Base-by-base conservation (phyloP, 2,888 invertebrate species). In the Aspidapion aeneum region DNA sequence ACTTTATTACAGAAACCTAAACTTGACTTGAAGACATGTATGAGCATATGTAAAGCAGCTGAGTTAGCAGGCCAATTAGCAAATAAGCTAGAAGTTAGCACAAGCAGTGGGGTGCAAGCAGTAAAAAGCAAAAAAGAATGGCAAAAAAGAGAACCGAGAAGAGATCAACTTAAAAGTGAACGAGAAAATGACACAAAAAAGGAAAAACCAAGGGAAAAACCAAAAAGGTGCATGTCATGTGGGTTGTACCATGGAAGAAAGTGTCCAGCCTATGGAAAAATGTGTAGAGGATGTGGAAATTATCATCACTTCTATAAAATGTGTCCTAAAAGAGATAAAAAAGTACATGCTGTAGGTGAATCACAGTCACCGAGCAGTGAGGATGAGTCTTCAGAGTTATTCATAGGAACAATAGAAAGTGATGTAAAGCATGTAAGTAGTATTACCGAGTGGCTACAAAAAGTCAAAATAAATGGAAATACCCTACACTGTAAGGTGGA, bases 231-330 rank as follows among this genome's bases (percentile, higher is more conserved):
- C 52, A 54, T 1, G n/a, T 18, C 20, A 9, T 60, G 60, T 60
- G 52, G 21, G 22, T 17, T n/a, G 12, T 17, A 21, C 16, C 51
- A 59, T 59, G 20, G 18, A 21, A 17, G 18, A n/a, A 18, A 60
- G 20, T 60, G 61, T 56, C 56, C 61, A 18, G 61, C 61, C 18
- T 55, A 61, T 22, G 56, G 49, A 48, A 21, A 61, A 61, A 21
- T 35, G 49, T 61, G 49, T 20, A 3, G 17, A 5, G 48, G 21
- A 54, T 22, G 60, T 60, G 2, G 52, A 54, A 21, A 60, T 54
- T 18, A 21, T 60, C n/a, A 60, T 18, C 18, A 52, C 7, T 19
- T 60, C 21, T 20, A 12, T 35, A 12, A 7, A 35, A 35, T 35
- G 35, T 35, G 35, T 35, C 35, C 35, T 35, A 12, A 3, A 35